phyloP scores from a whole-genome alignment of 2,888 invertebrate genomes.

The Leptinotarsa tumamoca region DNA sequence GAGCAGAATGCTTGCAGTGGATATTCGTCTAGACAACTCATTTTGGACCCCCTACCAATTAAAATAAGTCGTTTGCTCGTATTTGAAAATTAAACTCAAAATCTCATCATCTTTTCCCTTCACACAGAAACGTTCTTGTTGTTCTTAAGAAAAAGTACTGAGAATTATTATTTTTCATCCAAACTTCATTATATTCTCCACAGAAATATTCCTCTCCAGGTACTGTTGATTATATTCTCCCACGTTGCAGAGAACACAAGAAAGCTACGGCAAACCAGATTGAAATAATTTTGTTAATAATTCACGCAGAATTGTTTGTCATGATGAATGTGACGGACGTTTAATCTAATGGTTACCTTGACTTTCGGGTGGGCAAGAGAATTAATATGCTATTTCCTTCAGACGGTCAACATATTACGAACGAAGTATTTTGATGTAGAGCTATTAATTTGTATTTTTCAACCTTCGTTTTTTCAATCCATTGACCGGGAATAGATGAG shows the following conservation, averaged over 20 bases:
- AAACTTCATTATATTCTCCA: too few relatives aligned
- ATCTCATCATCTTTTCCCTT: too few relatives aligned
- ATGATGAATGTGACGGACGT: background rate
- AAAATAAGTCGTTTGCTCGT: too few relatives aligned
- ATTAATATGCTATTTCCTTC: slow-evolving; percentile 10
- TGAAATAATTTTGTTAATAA: background rate
- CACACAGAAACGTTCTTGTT: too few relatives aligned
- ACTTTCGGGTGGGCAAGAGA: slow-evolving; percentile 13
- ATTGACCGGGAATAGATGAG: too few relatives aligned
- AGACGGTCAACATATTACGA: background rate
- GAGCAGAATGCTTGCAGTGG: too few relatives aligned
- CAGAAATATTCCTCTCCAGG: background rate
- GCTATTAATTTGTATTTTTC: background rate
- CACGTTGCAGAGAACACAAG: too few relatives aligned
- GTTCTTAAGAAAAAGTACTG: too few relatives aligned
- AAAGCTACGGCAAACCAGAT: background rate
- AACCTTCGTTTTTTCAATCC: background rate
- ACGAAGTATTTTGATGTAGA: background rate
- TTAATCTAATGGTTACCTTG: slow-evolving; percentile 13
- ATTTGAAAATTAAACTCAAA: too few relatives aligned
- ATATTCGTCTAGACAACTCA: too few relatives aligned
- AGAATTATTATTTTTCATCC: too few relatives aligned
- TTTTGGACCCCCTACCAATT: too few relatives aligned
- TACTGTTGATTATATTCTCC: background rate
- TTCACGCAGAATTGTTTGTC: slow-evolving; percentile 2